Evolutionary conservation across 1,140 invertebrate genomes (phyloP), one percentile per base, ranked within the genome.

Genomic region (Contarinia nasturtii): DNA sequence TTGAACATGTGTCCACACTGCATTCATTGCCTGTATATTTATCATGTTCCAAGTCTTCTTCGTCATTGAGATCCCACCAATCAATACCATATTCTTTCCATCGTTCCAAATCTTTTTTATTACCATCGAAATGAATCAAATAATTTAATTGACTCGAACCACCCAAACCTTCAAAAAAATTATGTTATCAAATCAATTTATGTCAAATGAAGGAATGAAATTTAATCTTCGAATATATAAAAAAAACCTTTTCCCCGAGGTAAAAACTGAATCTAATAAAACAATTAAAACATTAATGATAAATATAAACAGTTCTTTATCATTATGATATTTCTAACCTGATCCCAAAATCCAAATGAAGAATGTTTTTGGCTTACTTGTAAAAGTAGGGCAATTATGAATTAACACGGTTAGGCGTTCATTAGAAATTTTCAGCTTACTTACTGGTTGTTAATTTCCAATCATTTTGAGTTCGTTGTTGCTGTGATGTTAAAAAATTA

Each of bases 71-170:
- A 10, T 27, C 41, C 79, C 79, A 82, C 15, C 70, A 66, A 2
- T 53, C 61, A 2, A 71, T 67, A 34, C 68, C 70, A 12, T 60
- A 48, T 15, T 53, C 46, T 3, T 54, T 40, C 77, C 77, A 80
- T 15, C 54, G 50, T 14, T 73, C 65, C 52, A 75, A 80, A 53
- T 82, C 78, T 11, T 69, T 59, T 0, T 67, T 67, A 19, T 66
- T 59, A 1, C 76, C 78, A 48, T 74, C 71, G 7, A 74, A 76
- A 51, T 81, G 78, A 1, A 80, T 64, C 43, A 80, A 63, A 54
- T 75, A 79, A 59, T 81, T 81, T 1, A 81, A 67, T 53, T 79
- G 75, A 1, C 76, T 73, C n/a, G 74, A 78, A 1, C 79, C 79
- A 8, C 79, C 79, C 8, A 80, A 55, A 4, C 79, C n/a, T n/a